Percentiles rank a stretch among this genome's conserved stretches.
Evolutionary conservation across 2,888 invertebrate genomes (phyloP).

Genomic region (Drosophila quinaria): DNA sequence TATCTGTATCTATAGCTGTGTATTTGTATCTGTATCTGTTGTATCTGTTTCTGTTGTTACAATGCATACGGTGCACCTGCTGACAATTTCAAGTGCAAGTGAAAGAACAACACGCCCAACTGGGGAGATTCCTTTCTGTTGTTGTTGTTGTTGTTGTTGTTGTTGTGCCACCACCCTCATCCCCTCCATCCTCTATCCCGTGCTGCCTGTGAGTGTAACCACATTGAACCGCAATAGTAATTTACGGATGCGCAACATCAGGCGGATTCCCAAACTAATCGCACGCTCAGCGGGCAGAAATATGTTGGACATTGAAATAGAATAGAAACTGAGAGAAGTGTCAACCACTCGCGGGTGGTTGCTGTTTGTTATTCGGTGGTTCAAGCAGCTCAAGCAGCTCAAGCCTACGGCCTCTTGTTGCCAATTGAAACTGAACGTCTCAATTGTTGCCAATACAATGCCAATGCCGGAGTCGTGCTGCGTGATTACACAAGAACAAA

Average conservation of each 20-base stretch:
- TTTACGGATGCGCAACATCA: constrained; percentile 80
- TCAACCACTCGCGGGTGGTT: constrained; percentile 46
- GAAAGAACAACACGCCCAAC: constrained; percentile 74
- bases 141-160: background rate
- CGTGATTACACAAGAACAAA: constrained; percentile 70
- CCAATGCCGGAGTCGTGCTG: constrained; percentile 66
- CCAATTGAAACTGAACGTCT: constrained; percentile 80
- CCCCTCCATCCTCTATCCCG: constrained; percentile 13
- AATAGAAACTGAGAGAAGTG: constrained; percentile 34
- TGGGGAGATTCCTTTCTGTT: constrained; percentile 58
- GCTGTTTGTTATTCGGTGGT: constrained; percentile 12
- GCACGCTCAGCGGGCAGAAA: constrained; percentile 63
- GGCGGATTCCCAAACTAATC: constrained; percentile 78
- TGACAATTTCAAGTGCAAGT: constrained; percentile 85
- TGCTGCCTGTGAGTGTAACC: constrained; percentile 29
- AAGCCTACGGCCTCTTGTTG: constrained; percentile 57
- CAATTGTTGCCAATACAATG: constrained; percentile 62
- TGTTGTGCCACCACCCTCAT: background rate
- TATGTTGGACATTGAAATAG: background rate
- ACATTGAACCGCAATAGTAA: constrained; percentile 82
- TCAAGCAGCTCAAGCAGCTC: constrained; percentile 11
- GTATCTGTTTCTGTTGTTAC: constrained; percentile 71
- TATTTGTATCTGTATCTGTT: constrained; percentile 38
- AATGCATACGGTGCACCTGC: constrained; percentile 83
- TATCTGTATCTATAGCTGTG: constrained; percentile 35